Conservation (phyloP, 1,140 invertebrate species). For the Hycleus cichorii region DNA sequence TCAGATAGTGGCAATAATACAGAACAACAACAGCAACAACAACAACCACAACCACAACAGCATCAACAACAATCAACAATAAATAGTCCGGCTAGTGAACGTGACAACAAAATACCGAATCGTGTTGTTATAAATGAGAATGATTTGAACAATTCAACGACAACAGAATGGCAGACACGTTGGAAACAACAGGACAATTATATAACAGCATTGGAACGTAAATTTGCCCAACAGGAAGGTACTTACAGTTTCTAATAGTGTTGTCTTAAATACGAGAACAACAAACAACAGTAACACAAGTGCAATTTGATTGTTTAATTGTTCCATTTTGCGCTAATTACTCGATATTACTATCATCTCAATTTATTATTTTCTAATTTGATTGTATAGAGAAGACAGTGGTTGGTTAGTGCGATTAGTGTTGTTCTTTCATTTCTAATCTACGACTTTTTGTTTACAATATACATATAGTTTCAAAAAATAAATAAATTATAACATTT, state of each 20-base stretch:
- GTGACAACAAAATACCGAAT: slow-evolving; percentile 23
- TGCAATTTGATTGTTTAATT: slow-evolving; percentile 4
- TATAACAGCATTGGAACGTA: slow-evolving; percentile 34
- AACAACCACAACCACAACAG: no score
- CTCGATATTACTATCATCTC: not conserved
- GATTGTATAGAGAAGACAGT: not conserved
- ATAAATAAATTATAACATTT: slow-evolving; percentile 3
- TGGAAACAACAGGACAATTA: slow-evolving; percentile 39
- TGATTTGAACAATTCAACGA: slow-evolving; percentile 29
- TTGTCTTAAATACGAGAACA: slow-evolving; percentile 12
- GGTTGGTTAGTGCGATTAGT: not conserved
- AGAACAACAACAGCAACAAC: no score
- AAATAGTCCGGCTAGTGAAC: slow-evolving; percentile 24
- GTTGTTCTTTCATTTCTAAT: not conserved
- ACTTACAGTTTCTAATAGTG: slow-evolving; percentile 31
- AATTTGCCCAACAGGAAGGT: slow-evolving; percentile 39
- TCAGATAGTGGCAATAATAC: no score
- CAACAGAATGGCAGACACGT: slow-evolving; percentile 31
- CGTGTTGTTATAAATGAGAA: slow-evolving; percentile 32
- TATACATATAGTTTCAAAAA: slow-evolving; percentile 23
- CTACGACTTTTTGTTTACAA: slow-evolving; percentile 29
- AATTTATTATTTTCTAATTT: not conserved
- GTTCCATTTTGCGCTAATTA: slow-evolving; percentile 11
- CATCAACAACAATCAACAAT: no score
- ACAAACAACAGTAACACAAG: slow-evolving; percentile 7